A percentile compares a stretch with the other conserved stretches of the same genome.
Conservation (phyloP, 2,888 invertebrate genomes). For the Oxycera nigricornis region DNA sequence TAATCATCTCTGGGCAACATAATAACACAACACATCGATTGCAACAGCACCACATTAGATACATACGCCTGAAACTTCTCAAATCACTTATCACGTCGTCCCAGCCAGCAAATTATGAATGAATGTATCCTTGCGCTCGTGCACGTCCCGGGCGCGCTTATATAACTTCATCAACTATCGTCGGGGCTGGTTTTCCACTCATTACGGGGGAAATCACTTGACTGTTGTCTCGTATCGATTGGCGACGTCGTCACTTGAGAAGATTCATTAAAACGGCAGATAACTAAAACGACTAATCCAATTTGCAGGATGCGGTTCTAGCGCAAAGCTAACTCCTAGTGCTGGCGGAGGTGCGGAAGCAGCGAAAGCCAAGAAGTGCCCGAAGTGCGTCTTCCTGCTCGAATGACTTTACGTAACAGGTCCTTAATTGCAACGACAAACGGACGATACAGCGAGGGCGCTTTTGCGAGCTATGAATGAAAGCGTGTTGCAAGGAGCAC, state of each 20-base stretch:
- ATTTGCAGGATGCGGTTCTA: neutral
- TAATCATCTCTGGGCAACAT: neutral
- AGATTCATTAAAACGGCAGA: neutral
- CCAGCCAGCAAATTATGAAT: conserved; percentile 13
- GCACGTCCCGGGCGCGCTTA: neutral
- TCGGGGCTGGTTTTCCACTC: conserved; percentile 7
- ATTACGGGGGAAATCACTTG: conserved; percentile 8
- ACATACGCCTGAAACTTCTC: conserved; percentile 12
- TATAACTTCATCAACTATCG: conserved; percentile 14
- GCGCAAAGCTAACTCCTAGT: neutral
- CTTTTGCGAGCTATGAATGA: conserved; percentile 34
- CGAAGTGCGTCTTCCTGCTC: neutral
- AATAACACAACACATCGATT: neutral
- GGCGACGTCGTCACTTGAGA: conserved; percentile 10
- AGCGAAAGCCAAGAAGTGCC: neutral
- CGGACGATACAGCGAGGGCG: neutral
- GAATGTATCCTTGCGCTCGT: neutral
- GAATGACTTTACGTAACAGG: conserved; percentile 34
- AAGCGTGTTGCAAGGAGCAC: conserved; percentile 28
- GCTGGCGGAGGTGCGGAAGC: too few species aligned
- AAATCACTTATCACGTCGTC: neutral
- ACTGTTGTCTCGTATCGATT: conserved; percentile 18
- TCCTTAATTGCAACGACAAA: conserved; percentile 17
- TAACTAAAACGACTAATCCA: neutral
- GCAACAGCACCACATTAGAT: neutral